A percentile compares a stretch with the other conserved stretches of the same genome.
These are phyloP conservation scores for Pempheris klunzingeri DNA, from an alignment of 2,797 vertebrate species.

Conservation along the genomic window DNA sequence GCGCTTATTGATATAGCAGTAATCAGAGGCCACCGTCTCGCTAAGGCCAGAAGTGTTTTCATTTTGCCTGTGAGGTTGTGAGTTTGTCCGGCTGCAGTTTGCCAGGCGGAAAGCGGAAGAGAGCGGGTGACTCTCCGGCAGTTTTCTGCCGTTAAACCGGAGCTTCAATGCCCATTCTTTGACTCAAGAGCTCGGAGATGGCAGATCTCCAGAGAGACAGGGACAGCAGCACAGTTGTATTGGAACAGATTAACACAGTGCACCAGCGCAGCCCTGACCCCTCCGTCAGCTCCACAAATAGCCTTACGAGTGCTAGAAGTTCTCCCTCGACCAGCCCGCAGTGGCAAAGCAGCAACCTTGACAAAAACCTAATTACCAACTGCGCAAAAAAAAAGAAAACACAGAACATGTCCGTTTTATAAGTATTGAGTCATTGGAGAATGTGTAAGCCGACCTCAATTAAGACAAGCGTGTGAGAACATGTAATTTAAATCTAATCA, in stretches of 20 bases:
- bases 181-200: conserved; percentile 55
- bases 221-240: conserved; percentile 56
- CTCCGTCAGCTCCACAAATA: conserved; percentile 67
- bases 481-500: conserved; percentile 78
- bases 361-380: conserved; percentile 73
- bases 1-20: conserved; percentile 66
- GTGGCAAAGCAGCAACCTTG: conserved; percentile 62
- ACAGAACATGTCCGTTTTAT: conserved; percentile 72
- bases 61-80: conserved; percentile 42
- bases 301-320: conserved; percentile 63
- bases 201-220: conserved; percentile 67
- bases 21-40: conserved; percentile 72
- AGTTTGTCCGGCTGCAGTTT: conserved; percentile 44
- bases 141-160: conserved; percentile 40
- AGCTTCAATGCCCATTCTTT: conserved; percentile 63
- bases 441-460: conserved; percentile 78
- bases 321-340: conserved; percentile 55
- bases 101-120: conserved; percentile 41
- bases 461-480: conserved; percentile 80
- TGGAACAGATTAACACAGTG: conserved; percentile 76
- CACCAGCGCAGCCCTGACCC: conserved; percentile 51
- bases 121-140: conserved; percentile 33
- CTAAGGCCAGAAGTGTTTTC: conserved; percentile 68
- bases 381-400: conserved; percentile 36
- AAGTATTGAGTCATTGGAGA: conserved; percentile 76